Conservation (phyloP, 1,140 invertebrate genomes). For the Drosophila insularis region DNA sequence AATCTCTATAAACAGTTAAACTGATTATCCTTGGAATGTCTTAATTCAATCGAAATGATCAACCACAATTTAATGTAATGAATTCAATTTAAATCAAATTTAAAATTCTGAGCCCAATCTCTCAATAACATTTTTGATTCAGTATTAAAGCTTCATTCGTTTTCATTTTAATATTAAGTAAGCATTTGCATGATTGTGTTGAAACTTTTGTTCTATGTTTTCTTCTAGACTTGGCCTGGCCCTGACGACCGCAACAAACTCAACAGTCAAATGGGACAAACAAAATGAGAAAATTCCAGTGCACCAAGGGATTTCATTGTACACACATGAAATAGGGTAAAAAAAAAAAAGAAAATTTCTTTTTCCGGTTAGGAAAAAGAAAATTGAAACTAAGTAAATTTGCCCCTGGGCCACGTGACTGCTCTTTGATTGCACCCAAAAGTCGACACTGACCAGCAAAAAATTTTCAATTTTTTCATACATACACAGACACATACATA, state of each 20-base stretch:
- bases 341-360: not conserved
- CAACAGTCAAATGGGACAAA: not conserved
- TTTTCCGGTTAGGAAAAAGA: not conserved
- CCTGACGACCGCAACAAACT: not conserved
- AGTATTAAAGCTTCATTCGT: not conserved
- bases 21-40: too few species aligned
- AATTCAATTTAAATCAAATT: too few species aligned
- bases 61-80: not conserved
- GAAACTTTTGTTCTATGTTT: too few species aligned
- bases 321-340: not conserved
- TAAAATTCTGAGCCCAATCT: too few species aligned
- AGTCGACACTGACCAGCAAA: not conserved
- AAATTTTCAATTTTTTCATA: not conserved
- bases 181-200: not conserved
- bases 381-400: constrained; percentile 6
- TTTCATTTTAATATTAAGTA: not conserved
- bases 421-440: not conserved
- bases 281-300: constrained; percentile 8
- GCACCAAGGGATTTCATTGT: not conserved
- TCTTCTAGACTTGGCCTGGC: not conserved
- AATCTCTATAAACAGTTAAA: too few species aligned
- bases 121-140: too few species aligned
- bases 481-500: not conserved
- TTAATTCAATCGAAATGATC: not conserved
- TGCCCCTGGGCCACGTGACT: not conserved